Conservation (phyloP, 1,140 invertebrate species). For the Grapholita molesta region DNA sequence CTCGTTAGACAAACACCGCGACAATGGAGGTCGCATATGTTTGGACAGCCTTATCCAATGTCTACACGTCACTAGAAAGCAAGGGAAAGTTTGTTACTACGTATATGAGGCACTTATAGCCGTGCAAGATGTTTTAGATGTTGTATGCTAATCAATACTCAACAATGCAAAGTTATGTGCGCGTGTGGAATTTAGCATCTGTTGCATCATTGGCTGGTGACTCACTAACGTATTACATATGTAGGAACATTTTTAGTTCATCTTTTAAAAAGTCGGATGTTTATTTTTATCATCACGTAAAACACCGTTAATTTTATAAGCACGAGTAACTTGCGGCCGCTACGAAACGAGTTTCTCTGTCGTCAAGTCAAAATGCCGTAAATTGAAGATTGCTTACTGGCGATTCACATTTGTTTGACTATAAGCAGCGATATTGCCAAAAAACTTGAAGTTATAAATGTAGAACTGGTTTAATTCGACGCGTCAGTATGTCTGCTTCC, state of each 20-base stretch:
- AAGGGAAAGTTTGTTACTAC: slow-evolving; percentile 39
- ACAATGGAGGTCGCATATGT: slow-evolving; percentile 58
- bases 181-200: slow-evolving; percentile 46
- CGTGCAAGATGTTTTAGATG: slow-evolving; percentile 47
- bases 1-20: slow-evolving; percentile 51
- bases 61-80: slow-evolving; percentile 45
- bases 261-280: not conserved
- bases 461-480: slow-evolving; percentile 27
- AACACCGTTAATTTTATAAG: not conserved
- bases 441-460: slow-evolving; percentile 19
- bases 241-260: not conserved
- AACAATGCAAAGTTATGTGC: slow-evolving; percentile 50
- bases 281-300: not conserved
- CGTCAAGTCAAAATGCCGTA: not conserved
- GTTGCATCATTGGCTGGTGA: slow-evolving; percentile 53
- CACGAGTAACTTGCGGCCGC: not conserved
- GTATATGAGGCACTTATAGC: slow-evolving; percentile 16
- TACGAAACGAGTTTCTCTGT: not conserved
- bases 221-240: slow-evolving; percentile 23
- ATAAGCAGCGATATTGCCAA: not conserved
- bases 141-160: slow-evolving; percentile 58
- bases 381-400: not conserved
- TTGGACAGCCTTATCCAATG: slow-evolving; percentile 40
- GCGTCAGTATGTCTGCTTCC: slow-evolving; percentile 58
- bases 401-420: not conserved